phyloP scores from a whole-genome alignment of 2,113 vertebrate species.

The Lethenteron reissneri region DNA sequence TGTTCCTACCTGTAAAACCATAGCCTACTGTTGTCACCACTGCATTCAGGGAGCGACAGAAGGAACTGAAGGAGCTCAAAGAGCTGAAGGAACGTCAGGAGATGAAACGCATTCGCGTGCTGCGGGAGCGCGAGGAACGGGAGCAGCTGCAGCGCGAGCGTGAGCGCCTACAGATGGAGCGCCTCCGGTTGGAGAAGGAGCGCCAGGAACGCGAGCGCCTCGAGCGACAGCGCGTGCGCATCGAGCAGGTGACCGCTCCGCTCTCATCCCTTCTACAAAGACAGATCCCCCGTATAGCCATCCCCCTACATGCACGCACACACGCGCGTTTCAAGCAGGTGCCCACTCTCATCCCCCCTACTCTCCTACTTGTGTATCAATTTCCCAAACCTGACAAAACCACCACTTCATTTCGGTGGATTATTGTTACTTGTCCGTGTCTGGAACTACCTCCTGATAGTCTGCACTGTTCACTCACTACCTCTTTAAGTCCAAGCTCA shows the following conservation, averaged over 20 bases:
- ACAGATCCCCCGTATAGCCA: not conserved
- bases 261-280: not conserved
- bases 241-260: constrained; percentile 50
- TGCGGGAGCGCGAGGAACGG: constrained; percentile 69
- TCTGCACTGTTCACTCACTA: no score
- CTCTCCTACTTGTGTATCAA: constrained; percentile 11
- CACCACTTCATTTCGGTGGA: not conserved
- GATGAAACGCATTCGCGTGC: constrained; percentile 48
- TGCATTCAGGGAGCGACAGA: not conserved
- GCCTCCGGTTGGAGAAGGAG: constrained; percentile 81
- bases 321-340: not conserved
- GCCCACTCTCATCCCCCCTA: not conserved
- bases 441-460: constrained; percentile 7
- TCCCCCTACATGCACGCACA: no score
- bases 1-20: no score
- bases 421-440: constrained; percentile 9
- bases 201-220: constrained; percentile 79
- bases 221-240: constrained; percentile 74
- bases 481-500: no score
- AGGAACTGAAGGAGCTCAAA: no score
- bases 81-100: constrained; percentile 31
- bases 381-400: not conserved
- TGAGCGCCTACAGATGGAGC: constrained; percentile 71
- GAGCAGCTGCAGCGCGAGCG: constrained; percentile 70
- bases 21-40: no score